Base-by-base conservation (phyloP, 2,797 vertebrate species). In the Decapterus maruadsi region DNA sequence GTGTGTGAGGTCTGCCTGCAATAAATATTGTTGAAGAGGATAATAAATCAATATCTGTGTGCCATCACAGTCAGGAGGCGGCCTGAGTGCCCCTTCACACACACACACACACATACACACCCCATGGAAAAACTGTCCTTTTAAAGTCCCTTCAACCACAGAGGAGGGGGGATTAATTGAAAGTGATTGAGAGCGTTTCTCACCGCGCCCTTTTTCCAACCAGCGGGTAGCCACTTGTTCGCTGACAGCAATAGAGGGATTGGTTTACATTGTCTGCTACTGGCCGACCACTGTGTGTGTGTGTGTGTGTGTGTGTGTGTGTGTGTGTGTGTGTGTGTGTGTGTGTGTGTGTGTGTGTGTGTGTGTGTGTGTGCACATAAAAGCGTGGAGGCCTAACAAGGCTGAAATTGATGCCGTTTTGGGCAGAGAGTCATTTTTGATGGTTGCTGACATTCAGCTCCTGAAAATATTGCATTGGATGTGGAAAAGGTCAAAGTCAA, bases 221-320 rank as follows among this genome's bases (percentile, higher is more conserved):
- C 95, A 91, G 95, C 92, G 89, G 95, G 95, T 87, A 82, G 92
- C 83, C 93, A 93, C 93, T 95, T 95, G 90, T 64, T 66, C 90
- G 40, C 90, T 95, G 94, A 96, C 95, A 95, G 94, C 92, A 91
- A 90, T 89, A 90, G 92, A 95, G 86, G 92, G 93, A 94, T 94
- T 85, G 92, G 88, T 93, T 95, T 94, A 94, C 92, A 92, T 83
- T 89, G 89, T 78, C 72, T 63, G 83, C 81, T 54, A 80, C 58
- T 83, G 89, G 89, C 65, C 48, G 73, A 83, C 77, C 82, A 53
- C 57, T 58, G 60, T 72, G 87, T 80, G 74, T 58, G 54, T 60
- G 34, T 62, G 77, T 56, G 68, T 72, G 75, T 75, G 65, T 56
- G 56, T 50, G 58, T 51, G 69, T 68, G 71, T 64, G 77, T 55